Conservation (phyloP, 2,888 invertebrate genomes). For the Drosophila anomalata region DNA sequence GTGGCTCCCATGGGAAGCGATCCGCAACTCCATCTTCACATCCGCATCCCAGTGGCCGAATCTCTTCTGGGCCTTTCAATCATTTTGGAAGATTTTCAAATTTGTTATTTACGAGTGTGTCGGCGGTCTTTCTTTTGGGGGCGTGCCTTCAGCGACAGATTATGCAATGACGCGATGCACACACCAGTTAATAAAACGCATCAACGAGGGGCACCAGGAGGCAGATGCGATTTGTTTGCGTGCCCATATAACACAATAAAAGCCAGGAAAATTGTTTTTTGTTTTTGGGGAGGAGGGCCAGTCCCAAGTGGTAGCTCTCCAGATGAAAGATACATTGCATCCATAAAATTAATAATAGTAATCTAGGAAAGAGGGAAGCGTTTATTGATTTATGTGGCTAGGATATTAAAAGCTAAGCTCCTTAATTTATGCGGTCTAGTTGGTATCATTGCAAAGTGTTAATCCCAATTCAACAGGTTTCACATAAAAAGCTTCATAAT, state of each 20-base stretch:
- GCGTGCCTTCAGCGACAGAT: conserved; percentile 63
- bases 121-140: conserved; percentile 18
- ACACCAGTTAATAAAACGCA: conserved; percentile 74
- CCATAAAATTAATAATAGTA: conserved; percentile 6
- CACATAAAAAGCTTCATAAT: not conserved
- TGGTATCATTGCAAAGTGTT: no score
- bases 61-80: conserved; percentile 60
- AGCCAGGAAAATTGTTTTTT: conserved; percentile 21
- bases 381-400: not conserved
- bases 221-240: conserved; percentile 56
- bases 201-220: conserved; percentile 17
- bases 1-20: conserved; percentile 22
- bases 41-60: conserved; percentile 40
- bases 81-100: conserved; percentile 67
- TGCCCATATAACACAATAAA: conserved; percentile 45
- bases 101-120: conserved; percentile 47
- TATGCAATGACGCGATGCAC: conserved; percentile 73
- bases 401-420: not conserved
- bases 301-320: conserved; percentile 11
- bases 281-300: not conserved
- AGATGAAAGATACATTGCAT: conserved; percentile 9
- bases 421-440: not conserved
- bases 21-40: conserved; percentile 26
- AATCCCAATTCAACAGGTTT: not conserved
- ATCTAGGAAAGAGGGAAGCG: not conserved